Conservation (phyloP, 1,140 invertebrate genomes). For the Lineus longissimus region DNA sequence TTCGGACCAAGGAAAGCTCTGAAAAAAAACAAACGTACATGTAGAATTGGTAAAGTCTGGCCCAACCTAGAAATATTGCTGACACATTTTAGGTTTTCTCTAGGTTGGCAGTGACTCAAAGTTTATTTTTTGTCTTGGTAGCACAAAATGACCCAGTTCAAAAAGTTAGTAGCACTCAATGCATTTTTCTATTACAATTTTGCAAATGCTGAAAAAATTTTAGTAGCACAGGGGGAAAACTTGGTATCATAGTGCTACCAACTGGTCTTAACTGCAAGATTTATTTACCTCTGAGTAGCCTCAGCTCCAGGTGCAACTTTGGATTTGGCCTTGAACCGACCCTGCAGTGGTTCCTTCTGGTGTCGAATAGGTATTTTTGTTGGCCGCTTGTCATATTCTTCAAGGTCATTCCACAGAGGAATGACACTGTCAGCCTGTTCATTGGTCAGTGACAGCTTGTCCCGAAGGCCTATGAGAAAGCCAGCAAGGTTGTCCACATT, state of each 20-base stretch:
- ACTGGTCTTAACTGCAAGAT: no score
- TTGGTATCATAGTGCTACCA: no score
- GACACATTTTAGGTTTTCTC: no score
- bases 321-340: neutral
- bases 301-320: constrained; percentile 1
- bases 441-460: constrained; percentile 1
- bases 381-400: neutral
- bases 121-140: neutral
- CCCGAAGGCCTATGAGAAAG: neutral
- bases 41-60: neutral
- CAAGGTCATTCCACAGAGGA: neutral
- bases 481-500: neutral
- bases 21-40: neutral
- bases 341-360: neutral
- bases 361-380: neutral
- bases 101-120: neutral
- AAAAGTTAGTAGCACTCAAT: neutral
- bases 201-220: neutral
- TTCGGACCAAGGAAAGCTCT: constrained; percentile 1
- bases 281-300: neutral
- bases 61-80: no score
- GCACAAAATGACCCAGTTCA: neutral
- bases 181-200: neutral
- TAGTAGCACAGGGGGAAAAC: neutral
- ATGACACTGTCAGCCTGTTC: neutral